Conservation (phyloP, 1,140 invertebrate species). For the Drosophila parvula region DNA sequence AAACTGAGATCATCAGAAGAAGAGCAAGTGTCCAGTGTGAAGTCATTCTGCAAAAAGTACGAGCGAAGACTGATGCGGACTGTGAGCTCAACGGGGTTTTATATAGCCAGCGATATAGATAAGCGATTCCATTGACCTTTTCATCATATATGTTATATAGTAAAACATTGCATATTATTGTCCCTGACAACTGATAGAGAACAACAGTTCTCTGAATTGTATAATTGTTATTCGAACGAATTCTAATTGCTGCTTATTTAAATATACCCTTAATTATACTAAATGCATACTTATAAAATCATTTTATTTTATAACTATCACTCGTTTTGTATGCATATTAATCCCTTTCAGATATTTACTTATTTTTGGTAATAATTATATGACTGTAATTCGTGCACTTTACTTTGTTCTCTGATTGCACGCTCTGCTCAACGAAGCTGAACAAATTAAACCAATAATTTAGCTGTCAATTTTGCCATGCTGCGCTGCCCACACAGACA, state of each 20-base stretch:
- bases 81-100: neutral
- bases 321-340: neutral
- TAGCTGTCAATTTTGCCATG: constrained; percentile 40
- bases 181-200: neutral
- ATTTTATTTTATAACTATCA: too few species aligned
- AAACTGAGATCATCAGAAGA: neutral
- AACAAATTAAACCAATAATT: constrained; percentile 45
- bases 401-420: constrained; percentile 7
- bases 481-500: constrained; percentile 50
- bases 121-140: neutral
- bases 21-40: constrained; percentile 3
- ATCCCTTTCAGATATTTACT: neutral
- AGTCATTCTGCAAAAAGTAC: neutral
- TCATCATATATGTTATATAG: neutral
- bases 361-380: neutral
- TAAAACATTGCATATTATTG: neutral
- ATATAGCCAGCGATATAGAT: neutral
- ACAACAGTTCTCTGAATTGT: neutral
- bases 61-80: neutral
- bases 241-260: neutral
- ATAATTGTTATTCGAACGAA: neutral
- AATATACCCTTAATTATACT: too few species aligned
- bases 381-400: neutral
- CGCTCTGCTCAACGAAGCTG: neutral
- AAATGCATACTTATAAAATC: too few species aligned